Percentiles rank a stretch among this genome's conserved stretches.
phyloP scores from a whole-genome alignment of 2,113 vertebrate genomes.

The Panthera uncia region DNA sequence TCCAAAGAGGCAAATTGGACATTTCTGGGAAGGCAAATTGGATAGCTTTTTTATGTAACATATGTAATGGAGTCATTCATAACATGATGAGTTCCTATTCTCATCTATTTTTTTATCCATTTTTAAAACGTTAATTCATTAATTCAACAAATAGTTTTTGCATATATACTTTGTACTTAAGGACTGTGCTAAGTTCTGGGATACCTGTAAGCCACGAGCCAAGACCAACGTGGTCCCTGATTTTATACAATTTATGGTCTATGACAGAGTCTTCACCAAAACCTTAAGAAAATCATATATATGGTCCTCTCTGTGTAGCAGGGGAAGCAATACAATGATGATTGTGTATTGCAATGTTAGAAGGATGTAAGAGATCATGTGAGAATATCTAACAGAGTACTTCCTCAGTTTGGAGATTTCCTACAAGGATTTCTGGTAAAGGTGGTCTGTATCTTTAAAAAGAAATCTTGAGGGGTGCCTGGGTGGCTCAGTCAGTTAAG shows the following conservation, averaged over 20 bases:
- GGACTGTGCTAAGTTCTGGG: background rate
- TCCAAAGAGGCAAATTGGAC: background rate
- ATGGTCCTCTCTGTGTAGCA: background rate
- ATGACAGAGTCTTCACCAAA: background rate
- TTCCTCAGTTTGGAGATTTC: background rate
- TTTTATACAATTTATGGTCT: background rate
- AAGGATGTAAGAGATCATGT: background rate
- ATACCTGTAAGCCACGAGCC: background rate
- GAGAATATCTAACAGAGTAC: background rate
- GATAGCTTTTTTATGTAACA: constrained; percentile 5
- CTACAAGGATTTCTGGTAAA: background rate
- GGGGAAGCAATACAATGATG: background rate
- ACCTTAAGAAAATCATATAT: background rate
- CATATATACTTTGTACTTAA: background rate
- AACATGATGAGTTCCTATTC: background rate
- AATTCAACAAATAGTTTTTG: background rate
- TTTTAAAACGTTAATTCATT: background rate
- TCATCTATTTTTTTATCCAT: background rate
- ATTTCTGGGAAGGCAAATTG: background rate
- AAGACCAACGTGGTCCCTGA: background rate
- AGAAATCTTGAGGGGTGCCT: background rate
- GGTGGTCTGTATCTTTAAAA: background rate
- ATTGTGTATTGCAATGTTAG: background rate
- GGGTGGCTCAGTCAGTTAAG: no score
- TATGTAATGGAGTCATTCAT: background rate